These are phyloP conservation scores for Astreopora myriophthalma DNA, from an alignment of 64 coral and sea anemone genomes.

Conservation along the genomic window DNA sequence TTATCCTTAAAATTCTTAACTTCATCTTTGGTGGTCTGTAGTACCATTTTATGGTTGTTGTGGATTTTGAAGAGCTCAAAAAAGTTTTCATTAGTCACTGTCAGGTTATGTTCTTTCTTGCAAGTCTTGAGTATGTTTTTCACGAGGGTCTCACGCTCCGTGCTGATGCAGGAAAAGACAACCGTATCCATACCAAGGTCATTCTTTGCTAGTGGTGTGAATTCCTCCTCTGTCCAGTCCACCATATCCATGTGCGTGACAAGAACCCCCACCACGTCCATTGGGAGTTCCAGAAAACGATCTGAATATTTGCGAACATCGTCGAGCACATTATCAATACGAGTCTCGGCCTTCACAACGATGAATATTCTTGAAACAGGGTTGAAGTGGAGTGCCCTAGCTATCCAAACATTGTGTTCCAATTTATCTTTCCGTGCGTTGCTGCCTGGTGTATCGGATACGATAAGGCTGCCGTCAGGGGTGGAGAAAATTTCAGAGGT, in stretches of 20 bases:
- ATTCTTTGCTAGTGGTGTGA: background rate
- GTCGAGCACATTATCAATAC: too few relatives aligned
- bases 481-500: background rate
- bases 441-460: too few relatives aligned
- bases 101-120: background rate
- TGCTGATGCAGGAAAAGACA: too few relatives aligned
- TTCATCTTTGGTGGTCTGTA: background rate
- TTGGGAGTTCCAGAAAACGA: conserved; percentile 39
- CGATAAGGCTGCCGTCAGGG: too few relatives aligned
- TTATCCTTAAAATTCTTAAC: background rate
- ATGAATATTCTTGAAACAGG: too few relatives aligned
- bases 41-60: background rate
- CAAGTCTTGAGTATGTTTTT: background rate
- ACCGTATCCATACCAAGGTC: conserved; percentile 39
- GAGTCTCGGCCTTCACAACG: too few relatives aligned
- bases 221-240: conserved; percentile 21
- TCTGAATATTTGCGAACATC: too few relatives aligned
- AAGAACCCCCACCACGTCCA: conserved; percentile 19
- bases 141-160: background rate
- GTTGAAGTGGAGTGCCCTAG: conserved; percentile 24
- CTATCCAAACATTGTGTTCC: conserved; percentile 8
- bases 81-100: background rate
- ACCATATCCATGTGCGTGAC: too few relatives aligned
- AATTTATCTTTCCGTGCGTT: conserved; percentile 40
- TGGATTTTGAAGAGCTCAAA: too few relatives aligned